Evolutionary conservation across 2,888 invertebrate genomes (phyloP), one percentile per base, ranked within the genome.

Genomic region (Drosophila mimica): DNA sequence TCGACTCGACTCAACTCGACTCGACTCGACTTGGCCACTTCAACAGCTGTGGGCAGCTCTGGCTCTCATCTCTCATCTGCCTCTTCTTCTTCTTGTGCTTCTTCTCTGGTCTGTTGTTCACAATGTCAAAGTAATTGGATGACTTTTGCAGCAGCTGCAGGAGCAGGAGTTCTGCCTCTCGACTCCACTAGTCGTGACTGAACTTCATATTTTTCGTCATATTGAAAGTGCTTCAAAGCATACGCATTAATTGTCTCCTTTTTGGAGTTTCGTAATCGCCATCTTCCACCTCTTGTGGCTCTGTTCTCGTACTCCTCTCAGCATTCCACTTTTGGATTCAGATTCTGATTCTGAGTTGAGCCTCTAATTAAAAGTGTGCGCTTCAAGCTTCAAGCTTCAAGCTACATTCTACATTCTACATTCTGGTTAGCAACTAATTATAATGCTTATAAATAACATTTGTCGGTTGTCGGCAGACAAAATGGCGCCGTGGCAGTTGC

Each of bases 51-150:
- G 64, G 66, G 52, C 40, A 31, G 57, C 56, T 40, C 34, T 33
- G 15, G 15, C 46, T 15, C 38, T 28, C 15, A 30, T 25, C 40
- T 33, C 15, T 9, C 17, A 52, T 53, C 58, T 51, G 43, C n/a
- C 30, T 6, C 31, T 34, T 58, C 5, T 6, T 33, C 33, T 33
- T 17, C 20, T 54, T 51, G 56, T 59, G 51, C 17, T 34, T 30
- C 31, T 58, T 30, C n/a, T 40, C 46, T 79, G 61, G 46, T 13
- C 15, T 46, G 46, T 25, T 25, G 15, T 46, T 46, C 74, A 79
- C 86, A 86, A 87, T 88, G 86, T 86, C 84, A 88, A 88, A 88
- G 79, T 88, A 88, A 88, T 88, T 89, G 89, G 89, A 84, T 87
- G 87, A 84, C 76, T 87, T 79, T 81, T 76, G 58, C 25, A 61